Conservation (phyloP, 2,888 invertebrate genomes). For the Sialis fuliginosa region DNA sequence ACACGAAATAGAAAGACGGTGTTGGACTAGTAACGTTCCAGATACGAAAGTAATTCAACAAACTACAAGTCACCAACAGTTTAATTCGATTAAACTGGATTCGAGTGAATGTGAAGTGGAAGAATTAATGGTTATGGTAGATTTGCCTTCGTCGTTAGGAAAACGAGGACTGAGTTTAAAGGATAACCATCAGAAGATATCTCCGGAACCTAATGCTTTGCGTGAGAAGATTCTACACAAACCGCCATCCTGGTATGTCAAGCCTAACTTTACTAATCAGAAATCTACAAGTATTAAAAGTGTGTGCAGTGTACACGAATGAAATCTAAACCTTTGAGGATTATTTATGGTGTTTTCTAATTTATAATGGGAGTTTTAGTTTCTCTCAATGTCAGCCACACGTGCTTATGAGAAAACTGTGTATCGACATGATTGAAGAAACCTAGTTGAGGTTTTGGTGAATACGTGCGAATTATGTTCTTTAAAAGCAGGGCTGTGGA, state of each 20-base stretch:
- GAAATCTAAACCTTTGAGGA: too few species aligned
- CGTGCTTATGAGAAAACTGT: too few species aligned
- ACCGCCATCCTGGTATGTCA: conserved; percentile 34
- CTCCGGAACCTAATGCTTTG: conserved; percentile 19
- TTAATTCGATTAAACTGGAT: conserved; percentile 5
- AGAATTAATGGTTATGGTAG: conserved; percentile 34
- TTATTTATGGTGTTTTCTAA: too few species aligned
- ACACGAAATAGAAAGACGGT: conserved; percentile 8
- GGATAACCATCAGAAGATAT: conserved; percentile 5
- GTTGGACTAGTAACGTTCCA: background rate
- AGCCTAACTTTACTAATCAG: conserved; percentile 25
- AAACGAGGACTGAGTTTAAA: conserved; percentile 5
- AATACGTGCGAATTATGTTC: too few species aligned
- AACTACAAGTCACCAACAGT: conserved; percentile 6
- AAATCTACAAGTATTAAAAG: too few species aligned
- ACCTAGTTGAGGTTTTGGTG: too few species aligned
- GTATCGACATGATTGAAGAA: too few species aligned
- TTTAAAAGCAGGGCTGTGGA: too few species aligned
- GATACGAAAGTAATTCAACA: conserved; percentile 18
- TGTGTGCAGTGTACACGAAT: too few species aligned
- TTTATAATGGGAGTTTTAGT: too few species aligned
- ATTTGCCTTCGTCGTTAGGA: conserved; percentile 19
- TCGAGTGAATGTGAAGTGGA: conserved; percentile 29
- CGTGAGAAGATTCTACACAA: conserved; percentile 24
- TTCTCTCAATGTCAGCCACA: too few species aligned